Percentiles rank a stretch among this genome's conserved stretches.
Evolutionary conservation across 1,140 invertebrate genomes (phyloP).

Genomic region (Pantala flavescens): DNA sequence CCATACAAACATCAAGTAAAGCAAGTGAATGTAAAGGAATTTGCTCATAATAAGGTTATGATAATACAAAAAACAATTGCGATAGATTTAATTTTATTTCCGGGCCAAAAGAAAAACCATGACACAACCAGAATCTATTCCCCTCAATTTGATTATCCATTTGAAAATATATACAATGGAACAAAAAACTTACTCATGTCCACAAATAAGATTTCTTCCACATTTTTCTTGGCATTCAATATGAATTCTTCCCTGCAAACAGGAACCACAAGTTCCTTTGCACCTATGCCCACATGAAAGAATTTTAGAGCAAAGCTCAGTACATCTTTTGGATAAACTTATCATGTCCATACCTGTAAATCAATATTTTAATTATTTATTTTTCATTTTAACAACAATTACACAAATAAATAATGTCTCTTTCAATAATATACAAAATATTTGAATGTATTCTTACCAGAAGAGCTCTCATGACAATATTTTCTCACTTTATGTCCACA

Average conservation of each 20-base stretch:
- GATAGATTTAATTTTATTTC: too few species aligned
- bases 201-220: conserved; percentile 47
- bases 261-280: conserved; percentile 45
- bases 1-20: too few species aligned
- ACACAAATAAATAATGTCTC: neutral
- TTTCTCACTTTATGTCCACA: conserved; percentile 38
- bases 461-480: conserved; percentile 28
- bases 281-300: conserved; percentile 49
- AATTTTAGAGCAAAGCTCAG: conserved; percentile 33
- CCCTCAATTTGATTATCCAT: too few species aligned
- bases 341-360: neutral
- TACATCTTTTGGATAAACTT: conserved; percentile 30
- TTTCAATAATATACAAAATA: neutral
- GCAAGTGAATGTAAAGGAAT: too few species aligned
- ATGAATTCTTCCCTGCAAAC: conserved; percentile 51
- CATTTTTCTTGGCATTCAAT: conserved; percentile 46
- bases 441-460: neutral
- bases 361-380: too few species aligned
- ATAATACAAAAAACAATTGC: too few species aligned
- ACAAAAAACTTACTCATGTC: conserved; percentile 38
- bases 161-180: too few species aligned
- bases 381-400: neutral
- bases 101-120: too few species aligned
- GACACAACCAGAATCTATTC: too few species aligned
- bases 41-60: too few species aligned